Conservation (phyloP, 2,888 invertebrate species). For the Clitarchus hookeri region DNA sequence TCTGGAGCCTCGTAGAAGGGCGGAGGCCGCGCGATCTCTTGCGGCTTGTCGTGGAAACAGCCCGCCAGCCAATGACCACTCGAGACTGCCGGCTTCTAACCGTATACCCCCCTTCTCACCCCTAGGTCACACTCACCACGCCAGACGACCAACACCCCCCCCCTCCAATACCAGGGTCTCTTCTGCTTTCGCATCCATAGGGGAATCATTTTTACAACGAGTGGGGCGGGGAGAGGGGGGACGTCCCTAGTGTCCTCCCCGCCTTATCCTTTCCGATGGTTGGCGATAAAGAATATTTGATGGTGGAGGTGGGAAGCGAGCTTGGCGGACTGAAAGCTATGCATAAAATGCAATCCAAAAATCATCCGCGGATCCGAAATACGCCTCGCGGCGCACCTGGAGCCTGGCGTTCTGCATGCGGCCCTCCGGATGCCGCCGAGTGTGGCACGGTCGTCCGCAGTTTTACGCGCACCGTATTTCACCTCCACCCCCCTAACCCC, state of each 20-base stretch:
- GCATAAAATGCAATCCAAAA: conserved; percentile 42
- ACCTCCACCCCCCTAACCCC: neutral
- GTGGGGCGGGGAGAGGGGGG: neutral
- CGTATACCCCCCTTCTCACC: neutral
- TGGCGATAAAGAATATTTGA: conserved; percentile 38
- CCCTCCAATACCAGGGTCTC: neutral
- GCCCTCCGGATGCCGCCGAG: neutral
- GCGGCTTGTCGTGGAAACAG: conserved; percentile 1
- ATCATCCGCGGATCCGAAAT: neutral
- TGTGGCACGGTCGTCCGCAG: neutral
- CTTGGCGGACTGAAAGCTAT: conserved; percentile 34
- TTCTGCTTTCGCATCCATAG: conserved; percentile 28
- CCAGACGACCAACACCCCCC: neutral
- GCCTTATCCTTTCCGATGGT: neutral
- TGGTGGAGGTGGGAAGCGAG: conserved; percentile 22
- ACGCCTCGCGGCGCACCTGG: neutral
- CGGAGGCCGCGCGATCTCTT: neutral
- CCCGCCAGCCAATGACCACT: neutral
- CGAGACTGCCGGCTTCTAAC: neutral
- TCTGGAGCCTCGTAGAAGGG: conserved; percentile 28
- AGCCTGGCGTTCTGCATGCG: neutral
- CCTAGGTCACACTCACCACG: neutral
- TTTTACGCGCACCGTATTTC: neutral
- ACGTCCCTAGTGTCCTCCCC: neutral
- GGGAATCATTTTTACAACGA: conserved; percentile 34